phyloP scores from a whole-genome alignment of 2,888 invertebrate genomes.

The Drosophila maculinotata region DNA sequence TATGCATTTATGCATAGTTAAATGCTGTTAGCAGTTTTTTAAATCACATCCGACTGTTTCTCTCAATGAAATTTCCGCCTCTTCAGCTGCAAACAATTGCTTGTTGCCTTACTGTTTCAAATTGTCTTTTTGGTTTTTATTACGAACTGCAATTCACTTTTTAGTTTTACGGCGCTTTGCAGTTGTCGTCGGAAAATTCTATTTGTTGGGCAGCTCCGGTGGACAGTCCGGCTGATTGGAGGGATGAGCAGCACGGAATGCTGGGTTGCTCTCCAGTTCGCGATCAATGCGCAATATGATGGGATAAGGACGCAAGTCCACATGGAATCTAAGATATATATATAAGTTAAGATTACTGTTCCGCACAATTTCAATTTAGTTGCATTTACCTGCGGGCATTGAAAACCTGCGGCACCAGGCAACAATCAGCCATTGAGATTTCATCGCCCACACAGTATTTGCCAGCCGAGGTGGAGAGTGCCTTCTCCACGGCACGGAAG shows the following conservation, averaged over 20 bases:
- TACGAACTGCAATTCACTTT: slow-evolving; percentile 82
- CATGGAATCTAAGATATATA: slow-evolving; percentile 90
- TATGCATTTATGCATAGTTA: slow-evolving; percentile 76
- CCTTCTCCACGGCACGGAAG: slow-evolving; percentile 94
- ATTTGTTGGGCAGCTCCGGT: slow-evolving; percentile 92
- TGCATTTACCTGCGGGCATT: slow-evolving; percentile 92
- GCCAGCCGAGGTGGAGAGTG: slow-evolving; percentile 93
- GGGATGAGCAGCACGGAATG: slow-evolving; percentile 96
- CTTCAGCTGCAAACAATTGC: slow-evolving; percentile 19
- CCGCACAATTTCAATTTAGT: fast-evolving
- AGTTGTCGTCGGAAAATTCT: slow-evolving; percentile 84
- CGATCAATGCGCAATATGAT: slow-evolving; percentile 94
- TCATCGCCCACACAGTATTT: slow-evolving; percentile 97
- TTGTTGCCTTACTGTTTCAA: slow-evolving; percentile 21
- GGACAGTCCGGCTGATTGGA: slow-evolving; percentile 98
- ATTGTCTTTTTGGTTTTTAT: slow-evolving; percentile 29
- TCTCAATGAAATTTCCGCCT: slow-evolving; percentile 51
- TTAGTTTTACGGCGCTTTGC: slow-evolving; percentile 83
- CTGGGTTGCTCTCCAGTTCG: slow-evolving; percentile 94
- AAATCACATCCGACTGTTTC: slow-evolving; percentile 82
- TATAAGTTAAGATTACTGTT: not conserved
- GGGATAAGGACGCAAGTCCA: slow-evolving; percentile 95
- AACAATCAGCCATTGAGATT: slow-evolving; percentile 97
- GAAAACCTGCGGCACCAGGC: slow-evolving; percentile 97
- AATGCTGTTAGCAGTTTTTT: slow-evolving; percentile 82